Percentiles rank a stretch among this genome's conserved stretches.
These are phyloP conservation scores for Laticauda laticaudata DNA, from an alignment of 2,113 vertebrate genomes.

Conservation along the genomic window DNA sequence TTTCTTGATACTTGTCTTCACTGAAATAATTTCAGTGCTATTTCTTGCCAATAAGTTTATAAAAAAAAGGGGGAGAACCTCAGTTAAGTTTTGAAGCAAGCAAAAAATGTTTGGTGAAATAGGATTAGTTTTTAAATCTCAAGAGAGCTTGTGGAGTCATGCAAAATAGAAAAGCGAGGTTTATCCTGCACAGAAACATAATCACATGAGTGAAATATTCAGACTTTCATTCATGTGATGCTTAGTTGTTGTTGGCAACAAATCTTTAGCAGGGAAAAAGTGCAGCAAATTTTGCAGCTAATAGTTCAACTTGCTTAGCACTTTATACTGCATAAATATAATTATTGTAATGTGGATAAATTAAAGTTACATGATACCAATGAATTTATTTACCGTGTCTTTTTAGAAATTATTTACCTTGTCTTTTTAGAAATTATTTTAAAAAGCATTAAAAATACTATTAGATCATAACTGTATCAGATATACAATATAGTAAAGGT, in stretches of 20 bases:
- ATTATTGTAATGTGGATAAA: conserved; percentile 32
- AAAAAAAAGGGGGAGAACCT: conserved; percentile 10
- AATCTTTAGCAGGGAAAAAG: conserved; percentile 59
- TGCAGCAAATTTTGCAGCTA: conserved; percentile 57
- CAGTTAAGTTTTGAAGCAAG: conserved; percentile 57
- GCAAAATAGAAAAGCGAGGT: conserved; percentile 64
- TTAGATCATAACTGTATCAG: conserved; percentile 8
- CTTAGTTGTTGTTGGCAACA: conserved; percentile 65
- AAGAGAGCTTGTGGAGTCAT: conserved; percentile 70
- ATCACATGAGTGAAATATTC: conserved; percentile 71
- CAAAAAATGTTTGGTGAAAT: conserved; percentile 71
- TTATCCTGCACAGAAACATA: conserved; percentile 69
- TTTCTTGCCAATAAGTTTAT: conserved; percentile 16
- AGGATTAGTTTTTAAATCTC: conserved; percentile 77
- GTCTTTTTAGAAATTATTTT: conserved; percentile 15
- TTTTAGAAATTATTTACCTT: conserved; percentile 28
- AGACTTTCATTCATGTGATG: conserved; percentile 63
- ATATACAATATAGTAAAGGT: not conserved
- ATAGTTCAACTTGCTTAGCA: conserved; percentile 48
- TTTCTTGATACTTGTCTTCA: conserved; percentile 30
- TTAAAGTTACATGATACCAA: conserved; percentile 41
- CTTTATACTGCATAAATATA: conserved; percentile 44
- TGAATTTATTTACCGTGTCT: conserved; percentile 4
- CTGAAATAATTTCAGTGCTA: conserved; percentile 33
- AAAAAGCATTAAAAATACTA: not conserved